These are phyloP conservation scores for Phocoena sinus DNA, from an alignment of 2,113 vertebrate genomes.

Conservation along the genomic window DNA sequence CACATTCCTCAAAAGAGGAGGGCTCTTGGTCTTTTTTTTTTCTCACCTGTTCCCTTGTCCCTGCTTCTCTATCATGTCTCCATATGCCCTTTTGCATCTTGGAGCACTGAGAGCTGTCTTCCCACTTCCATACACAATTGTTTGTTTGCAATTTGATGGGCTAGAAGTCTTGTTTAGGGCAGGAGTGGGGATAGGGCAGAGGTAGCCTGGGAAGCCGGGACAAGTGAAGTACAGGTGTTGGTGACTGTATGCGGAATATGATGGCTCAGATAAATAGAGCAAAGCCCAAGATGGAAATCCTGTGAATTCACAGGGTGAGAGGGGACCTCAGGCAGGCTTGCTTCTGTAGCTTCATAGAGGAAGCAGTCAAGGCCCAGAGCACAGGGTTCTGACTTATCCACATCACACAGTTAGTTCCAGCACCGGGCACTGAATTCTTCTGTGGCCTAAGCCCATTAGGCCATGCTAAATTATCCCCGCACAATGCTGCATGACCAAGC, in stretches of 20 bases:
- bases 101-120: neutral
- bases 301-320: neutral
- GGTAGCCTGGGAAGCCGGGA: neutral
- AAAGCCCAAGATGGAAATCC: neutral
- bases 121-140: neutral
- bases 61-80: neutral
- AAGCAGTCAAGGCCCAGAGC: neutral
- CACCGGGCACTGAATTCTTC: neutral
- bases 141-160: neutral
- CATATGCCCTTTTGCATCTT: neutral
- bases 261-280: neutral
- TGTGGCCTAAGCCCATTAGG: neutral
- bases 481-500: neutral
- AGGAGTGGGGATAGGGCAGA: neutral
- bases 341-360: neutral
- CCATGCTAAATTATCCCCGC: neutral
- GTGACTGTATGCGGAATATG: neutral
- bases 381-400: neutral
- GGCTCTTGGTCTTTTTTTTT: neutral
- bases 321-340: neutral
- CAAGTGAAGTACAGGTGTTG: neutral
- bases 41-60: neutral
- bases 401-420: neutral
- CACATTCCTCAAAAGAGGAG: neutral
- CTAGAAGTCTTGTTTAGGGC: neutral